A percentile compares a stretch with the other conserved stretches of the same genome.
These are phyloP conservation scores for Coenonympha glycerion DNA, from an alignment of 2,888 invertebrate species.

Conservation along the genomic window DNA sequence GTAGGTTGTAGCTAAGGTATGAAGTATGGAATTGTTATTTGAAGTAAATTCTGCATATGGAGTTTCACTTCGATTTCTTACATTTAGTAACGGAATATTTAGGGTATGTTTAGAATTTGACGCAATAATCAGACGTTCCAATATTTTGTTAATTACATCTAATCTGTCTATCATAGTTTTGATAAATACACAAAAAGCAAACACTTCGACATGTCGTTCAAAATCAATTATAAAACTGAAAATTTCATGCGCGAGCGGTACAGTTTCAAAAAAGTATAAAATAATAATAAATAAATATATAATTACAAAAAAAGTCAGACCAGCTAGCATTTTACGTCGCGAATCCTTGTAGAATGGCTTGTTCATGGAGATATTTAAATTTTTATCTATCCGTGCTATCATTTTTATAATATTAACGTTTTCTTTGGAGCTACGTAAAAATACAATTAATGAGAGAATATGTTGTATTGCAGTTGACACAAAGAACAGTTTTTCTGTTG, in stretches of 20 bases:
- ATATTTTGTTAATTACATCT: constrained; percentile 40
- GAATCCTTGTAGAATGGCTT: constrained; percentile 35
- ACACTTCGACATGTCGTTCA: constrained; percentile 44
- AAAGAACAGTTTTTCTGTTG: constrained; percentile 36
- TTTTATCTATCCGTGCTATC: constrained; percentile 38
- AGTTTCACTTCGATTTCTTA: constrained; percentile 32
- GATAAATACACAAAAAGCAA: constrained; percentile 42
- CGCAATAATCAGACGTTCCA: constrained; percentile 35
- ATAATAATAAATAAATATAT: constrained; percentile 24
- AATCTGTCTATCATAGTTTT: constrained; percentile 40
- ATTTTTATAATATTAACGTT: constrained; percentile 37
- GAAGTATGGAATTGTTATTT: constrained; percentile 39
- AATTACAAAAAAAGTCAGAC: constrained; percentile 26
- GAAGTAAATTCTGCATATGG: constrained; percentile 30
- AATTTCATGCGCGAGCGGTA: not conserved
- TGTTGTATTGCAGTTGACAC: constrained; percentile 40
- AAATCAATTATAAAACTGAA: constrained; percentile 7
- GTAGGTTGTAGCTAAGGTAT: constrained; percentile 44
- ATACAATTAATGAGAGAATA: constrained; percentile 33
- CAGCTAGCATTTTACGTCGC: constrained; percentile 21
- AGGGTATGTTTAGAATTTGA: constrained; percentile 31
- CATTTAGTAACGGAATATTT: constrained; percentile 9
- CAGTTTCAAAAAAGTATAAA: constrained; percentile 30
- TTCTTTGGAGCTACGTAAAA: constrained; percentile 34
- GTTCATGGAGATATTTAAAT: constrained; percentile 16